These are phyloP conservation scores for Platyscapa corneri DNA, from an alignment of 1,140 invertebrate species.

Conservation along the genomic window DNA sequence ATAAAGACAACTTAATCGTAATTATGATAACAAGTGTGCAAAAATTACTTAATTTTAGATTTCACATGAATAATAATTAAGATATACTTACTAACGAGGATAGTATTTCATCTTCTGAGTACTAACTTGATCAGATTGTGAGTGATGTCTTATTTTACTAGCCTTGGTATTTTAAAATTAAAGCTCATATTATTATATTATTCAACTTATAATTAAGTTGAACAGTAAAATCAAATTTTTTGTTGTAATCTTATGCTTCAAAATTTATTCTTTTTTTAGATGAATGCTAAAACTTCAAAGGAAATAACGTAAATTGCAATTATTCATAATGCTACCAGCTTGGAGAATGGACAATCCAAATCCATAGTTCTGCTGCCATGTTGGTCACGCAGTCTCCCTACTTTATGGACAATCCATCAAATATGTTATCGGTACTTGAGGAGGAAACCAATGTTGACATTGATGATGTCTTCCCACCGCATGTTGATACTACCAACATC, in stretches of 20 bases:
- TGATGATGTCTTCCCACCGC: conserved; percentile 83
- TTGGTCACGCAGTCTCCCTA: conserved; percentile 65
- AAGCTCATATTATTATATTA: conserved; percentile 8
- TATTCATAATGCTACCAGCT: conserved; percentile 52
- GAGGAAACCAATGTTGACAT: conserved; percentile 80
- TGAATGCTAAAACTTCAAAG: conserved; percentile 70
- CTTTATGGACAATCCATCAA: conserved; percentile 67
- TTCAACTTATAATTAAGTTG: background rate
- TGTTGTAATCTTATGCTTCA: background rate
- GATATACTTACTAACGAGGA: conserved; percentile 47
- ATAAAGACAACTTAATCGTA: background rate
- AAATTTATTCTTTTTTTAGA: conserved; percentile 61
- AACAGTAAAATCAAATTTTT: conserved; percentile 13
- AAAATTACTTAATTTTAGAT: conserved; percentile 48
- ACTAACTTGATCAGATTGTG: conserved; percentile 49
- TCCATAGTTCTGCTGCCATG: conserved; percentile 64
- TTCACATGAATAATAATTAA: conserved; percentile 48
- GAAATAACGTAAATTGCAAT: conserved; percentile 67
- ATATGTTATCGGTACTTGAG: conserved; percentile 76
- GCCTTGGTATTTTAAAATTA: conserved; percentile 25
- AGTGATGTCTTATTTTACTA: conserved; percentile 38
- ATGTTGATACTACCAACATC: conserved; percentile 83
- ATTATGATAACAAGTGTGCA: conserved; percentile 36
- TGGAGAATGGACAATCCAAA: conserved; percentile 59
- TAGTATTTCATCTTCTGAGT: conserved; percentile 49